phyloP scores from a whole-genome alignment of 1,140 invertebrate species.

The Tetramorium parvispinum region DNA sequence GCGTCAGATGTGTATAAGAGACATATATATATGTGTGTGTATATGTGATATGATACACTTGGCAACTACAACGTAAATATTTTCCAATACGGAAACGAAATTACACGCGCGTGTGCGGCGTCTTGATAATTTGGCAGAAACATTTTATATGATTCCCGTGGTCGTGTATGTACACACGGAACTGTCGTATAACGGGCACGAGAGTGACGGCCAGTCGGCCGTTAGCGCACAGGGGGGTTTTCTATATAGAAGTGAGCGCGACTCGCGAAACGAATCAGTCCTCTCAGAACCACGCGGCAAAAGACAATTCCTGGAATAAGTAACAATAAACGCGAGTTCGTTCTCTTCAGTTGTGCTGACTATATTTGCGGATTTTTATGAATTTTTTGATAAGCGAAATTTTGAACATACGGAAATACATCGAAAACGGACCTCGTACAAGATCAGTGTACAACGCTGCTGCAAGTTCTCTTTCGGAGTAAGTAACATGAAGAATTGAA shows the following conservation, averaged over 20 bases:
- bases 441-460: not conserved
- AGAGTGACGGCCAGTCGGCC: conserved; percentile 58
- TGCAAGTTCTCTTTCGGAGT: not conserved
- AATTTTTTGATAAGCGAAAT: not conserved
- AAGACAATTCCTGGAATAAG: conserved; percentile 30
- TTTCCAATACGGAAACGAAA: not conserved
- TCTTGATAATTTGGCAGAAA: conserved; percentile 52
- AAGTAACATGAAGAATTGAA: not conserved
- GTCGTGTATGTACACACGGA: conserved; percentile 1
- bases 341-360: not conserved
- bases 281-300: conserved; percentile 72
- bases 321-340: not conserved
- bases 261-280: conserved; percentile 76
- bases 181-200: conserved; percentile 64
- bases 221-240: conserved; percentile 68
- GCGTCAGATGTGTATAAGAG: no score
- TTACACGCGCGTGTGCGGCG: not conserved
- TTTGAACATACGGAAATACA: not conserved
- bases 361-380: not conserved
- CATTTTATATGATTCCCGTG: not conserved
- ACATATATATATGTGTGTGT: not conserved
- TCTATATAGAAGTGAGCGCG: conserved; percentile 79
- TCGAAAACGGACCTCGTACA: not conserved
- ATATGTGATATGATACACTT: not conserved
- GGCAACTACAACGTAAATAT: not conserved